phyloP scores from a whole-genome alignment of 2,888 invertebrate species.

The Tuberolachnus salignus region DNA sequence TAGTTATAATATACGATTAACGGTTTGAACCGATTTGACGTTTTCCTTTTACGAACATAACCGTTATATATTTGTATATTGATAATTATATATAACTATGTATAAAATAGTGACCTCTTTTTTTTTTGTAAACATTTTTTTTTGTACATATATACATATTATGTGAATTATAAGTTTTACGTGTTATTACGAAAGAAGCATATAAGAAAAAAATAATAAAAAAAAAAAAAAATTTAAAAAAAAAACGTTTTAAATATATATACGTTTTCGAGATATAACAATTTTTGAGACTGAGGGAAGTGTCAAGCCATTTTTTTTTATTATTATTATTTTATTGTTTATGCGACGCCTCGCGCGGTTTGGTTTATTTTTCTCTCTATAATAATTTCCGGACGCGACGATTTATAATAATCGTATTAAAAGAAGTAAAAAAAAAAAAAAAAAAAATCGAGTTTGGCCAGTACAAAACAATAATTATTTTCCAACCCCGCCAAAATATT shows the following conservation, averaged over 20 bases:
- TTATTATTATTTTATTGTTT: constrained; percentile 36
- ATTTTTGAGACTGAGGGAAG: constrained; percentile 56
- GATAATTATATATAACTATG: constrained; percentile 14
- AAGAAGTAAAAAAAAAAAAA: constrained; percentile 1
- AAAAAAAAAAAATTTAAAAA: no score
- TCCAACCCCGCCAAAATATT: constrained; percentile 1
- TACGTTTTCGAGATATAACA: constrained; percentile 40
- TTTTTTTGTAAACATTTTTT: constrained; percentile 27
- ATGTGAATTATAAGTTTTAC: not conserved
- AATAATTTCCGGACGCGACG: not conserved
- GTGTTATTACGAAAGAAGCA: not conserved
- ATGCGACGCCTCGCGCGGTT: constrained; percentile 28
- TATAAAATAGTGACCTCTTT: constrained; percentile 40
- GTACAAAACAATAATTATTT: constrained; percentile 40
- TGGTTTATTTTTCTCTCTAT: not conserved
- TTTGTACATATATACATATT: constrained; percentile 14
- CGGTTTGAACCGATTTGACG: constrained; percentile 29
- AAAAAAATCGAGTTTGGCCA: constrained; percentile 42
- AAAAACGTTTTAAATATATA: not conserved
- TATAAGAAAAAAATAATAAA: not conserved
- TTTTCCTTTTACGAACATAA: constrained; percentile 38
- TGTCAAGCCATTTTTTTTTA: constrained; percentile 53
- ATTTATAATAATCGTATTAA: no score
- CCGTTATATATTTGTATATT: no score
- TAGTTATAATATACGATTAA: constrained; percentile 4